Conservation (phyloP, 2,797 vertebrate genomes). For the Ciconia nigra region DNA sequence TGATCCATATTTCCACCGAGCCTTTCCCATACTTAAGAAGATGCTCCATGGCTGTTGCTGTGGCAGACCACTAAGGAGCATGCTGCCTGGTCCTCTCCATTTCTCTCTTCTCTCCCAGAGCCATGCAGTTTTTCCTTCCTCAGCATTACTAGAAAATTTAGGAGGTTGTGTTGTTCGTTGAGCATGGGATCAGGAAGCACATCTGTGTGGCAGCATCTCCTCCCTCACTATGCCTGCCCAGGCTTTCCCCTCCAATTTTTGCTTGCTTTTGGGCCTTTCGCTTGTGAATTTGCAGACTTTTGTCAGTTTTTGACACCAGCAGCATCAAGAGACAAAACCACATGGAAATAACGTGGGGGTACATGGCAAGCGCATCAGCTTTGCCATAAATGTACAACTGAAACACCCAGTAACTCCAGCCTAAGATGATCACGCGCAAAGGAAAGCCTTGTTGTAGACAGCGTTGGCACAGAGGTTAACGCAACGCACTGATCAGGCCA, state of each 20-base stretch:
- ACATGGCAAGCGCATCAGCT: rapidly evolving
- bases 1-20: neutral
- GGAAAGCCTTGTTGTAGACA: neutral
- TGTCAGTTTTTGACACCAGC: neutral
- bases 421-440: neutral
- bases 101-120: neutral
- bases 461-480: neutral
- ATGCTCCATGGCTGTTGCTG: neutral
- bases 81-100: rapidly evolving
- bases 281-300: neutral
- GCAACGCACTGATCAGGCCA: neutral
- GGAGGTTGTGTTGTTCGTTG: too few relatives aligned
- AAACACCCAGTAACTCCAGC: neutral
- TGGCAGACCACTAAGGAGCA: neutral
- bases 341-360: rapidly evolving
- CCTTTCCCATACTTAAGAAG: neutral
- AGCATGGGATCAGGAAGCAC: too few relatives aligned
- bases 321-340: neutral
- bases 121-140: neutral
- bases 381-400: neutral
- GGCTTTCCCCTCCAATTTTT: neutral
- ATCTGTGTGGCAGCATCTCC: neutral
- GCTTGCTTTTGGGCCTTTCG: neutral
- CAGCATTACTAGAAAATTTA: too few relatives aligned
- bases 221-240: neutral